Evolutionary conservation across 2,888 invertebrate genomes (phyloP).

Genomic region (Oscheius myriophilus): DNA sequence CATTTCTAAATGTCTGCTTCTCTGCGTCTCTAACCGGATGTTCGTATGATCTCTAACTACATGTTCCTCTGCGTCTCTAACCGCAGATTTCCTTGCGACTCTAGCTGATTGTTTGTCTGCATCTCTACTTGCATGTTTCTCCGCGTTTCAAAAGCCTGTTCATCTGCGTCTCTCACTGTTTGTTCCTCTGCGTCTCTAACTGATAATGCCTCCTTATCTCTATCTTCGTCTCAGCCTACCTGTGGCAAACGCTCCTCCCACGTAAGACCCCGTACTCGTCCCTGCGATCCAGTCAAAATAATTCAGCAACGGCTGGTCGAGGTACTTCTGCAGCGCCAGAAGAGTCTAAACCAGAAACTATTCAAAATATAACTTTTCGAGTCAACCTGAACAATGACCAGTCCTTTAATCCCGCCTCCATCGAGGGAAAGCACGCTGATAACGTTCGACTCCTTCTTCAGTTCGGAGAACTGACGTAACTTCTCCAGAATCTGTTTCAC

Average conservation of each 20-base stretch:
- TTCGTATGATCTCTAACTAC: too few species aligned
- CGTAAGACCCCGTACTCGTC: slow-evolving; percentile 86
- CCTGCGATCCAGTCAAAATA: slow-evolving; percentile 96
- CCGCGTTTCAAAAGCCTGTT: too few species aligned
- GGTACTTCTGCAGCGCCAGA: slow-evolving; percentile 54
- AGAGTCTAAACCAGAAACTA: slow-evolving; percentile 48
- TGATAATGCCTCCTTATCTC: too few species aligned
- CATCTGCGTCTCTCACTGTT: too few species aligned
- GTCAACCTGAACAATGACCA: slow-evolving; percentile 65
- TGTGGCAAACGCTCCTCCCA: slow-evolving; percentile 84
- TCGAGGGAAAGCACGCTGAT: slow-evolving; percentile 81
- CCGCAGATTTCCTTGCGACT: too few species aligned
- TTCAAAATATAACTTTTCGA: neutral
- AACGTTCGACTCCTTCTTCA: slow-evolving; percentile 49
- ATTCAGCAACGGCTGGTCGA: slow-evolving; percentile 60
- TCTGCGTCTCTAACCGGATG: too few species aligned
- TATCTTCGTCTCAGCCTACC: slow-evolving; percentile 66
- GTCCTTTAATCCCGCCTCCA: slow-evolving; percentile 92
- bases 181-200: too few species aligned
- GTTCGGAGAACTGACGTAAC: slow-evolving; percentile 42
- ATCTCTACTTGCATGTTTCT: too few species aligned
- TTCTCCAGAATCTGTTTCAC: slow-evolving; percentile 45
- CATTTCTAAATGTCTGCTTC: too few species aligned
- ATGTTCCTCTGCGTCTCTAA: too few species aligned
- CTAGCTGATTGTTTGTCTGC: too few species aligned